Evolutionary conservation across 2,113 vertebrate species (phyloP).

Genomic region (Strix uralensis): DNA sequence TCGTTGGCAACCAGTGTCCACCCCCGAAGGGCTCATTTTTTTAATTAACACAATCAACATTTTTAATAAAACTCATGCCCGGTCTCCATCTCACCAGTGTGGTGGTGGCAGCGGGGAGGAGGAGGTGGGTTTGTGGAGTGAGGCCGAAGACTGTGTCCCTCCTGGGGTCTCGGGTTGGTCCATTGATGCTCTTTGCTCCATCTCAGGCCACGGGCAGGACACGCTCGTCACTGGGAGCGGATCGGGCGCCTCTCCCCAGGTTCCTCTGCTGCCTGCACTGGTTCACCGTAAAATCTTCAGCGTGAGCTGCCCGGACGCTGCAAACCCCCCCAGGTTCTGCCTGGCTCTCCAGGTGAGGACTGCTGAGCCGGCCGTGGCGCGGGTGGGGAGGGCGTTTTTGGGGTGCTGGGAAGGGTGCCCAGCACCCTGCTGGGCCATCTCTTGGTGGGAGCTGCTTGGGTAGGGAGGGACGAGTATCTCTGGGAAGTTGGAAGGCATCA

Average conservation of each 20-base stretch:
- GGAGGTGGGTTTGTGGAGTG: background rate
- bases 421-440: background rate
- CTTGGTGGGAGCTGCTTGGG: background rate
- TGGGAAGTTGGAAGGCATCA: background rate
- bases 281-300: constrained; percentile 74
- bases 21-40: background rate
- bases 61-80: background rate
- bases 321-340: constrained; percentile 37
- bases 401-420: background rate
- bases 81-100: fast-evolving
- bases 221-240: constrained; percentile 6
- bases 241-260: constrained; percentile 64
- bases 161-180: background rate
- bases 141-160: background rate
- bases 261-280: constrained; percentile 66
- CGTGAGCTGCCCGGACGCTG: constrained; percentile 62
- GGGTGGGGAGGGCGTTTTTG: background rate
- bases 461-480: background rate
- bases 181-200: background rate
- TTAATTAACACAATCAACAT: constrained; percentile 17
- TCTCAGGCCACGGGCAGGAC: constrained; percentile 53
- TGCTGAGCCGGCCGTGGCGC: fast-evolving
- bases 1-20: background rate
- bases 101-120: background rate
- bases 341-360: constrained; percentile 65